Base-by-base conservation (phyloP, 2,888 invertebrate species). In the Adelphocoris suturalis region DNA sequence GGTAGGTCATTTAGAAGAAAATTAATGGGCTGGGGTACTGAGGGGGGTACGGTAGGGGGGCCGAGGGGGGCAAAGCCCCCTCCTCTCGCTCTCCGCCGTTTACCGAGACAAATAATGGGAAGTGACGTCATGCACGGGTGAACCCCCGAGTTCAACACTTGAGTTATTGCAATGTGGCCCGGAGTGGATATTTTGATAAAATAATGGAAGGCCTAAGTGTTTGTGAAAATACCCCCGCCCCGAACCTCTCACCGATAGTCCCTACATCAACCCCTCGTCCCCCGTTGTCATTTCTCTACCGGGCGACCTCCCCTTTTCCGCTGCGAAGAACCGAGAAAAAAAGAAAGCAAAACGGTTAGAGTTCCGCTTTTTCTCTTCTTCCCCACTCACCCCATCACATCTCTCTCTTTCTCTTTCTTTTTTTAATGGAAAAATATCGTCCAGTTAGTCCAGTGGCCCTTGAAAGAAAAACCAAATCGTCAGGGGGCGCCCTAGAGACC, bases 131-230 rank as follows among this genome's bases (percentile, higher is more conserved):
- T 55, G 88, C 88, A 88, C 78, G 88, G 88, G 52, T 80, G 88
- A 88, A 80, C 88, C 80, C 46, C 19, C 3, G 88, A 80, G 80
- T 48, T 88, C 80, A 55, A 80, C 48, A 19, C 88, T 48, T 88
- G 88, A 88, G 88, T 88, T 88, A 88, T 88, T 52, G 88, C 88
- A 55, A 88, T 78, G 76, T 80, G 76, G 88, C 78, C 88, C 88
- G 16, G 88, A 88, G 78, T 88, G 88, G 88, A 88, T 88, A 88
- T 88, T 88, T 88, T 88, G 88, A 88, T 88, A 88, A 88, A 88
- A 88, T 88, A 88, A 88, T 80, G 88, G 88, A 47, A 68, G 88
- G 80, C 78, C 88, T 88, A 88, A 88, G 88, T 88, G 88, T 88
- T 88, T 80, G 88, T 88, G 88, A 88, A 88, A 88, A 78, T 86